Percentiles rank a stretch among this genome's conserved stretches.
phyloP scores from a whole-genome alignment of 53 echinoderm and acorn worm genomes.

The Antedon mediterranea region DNA sequence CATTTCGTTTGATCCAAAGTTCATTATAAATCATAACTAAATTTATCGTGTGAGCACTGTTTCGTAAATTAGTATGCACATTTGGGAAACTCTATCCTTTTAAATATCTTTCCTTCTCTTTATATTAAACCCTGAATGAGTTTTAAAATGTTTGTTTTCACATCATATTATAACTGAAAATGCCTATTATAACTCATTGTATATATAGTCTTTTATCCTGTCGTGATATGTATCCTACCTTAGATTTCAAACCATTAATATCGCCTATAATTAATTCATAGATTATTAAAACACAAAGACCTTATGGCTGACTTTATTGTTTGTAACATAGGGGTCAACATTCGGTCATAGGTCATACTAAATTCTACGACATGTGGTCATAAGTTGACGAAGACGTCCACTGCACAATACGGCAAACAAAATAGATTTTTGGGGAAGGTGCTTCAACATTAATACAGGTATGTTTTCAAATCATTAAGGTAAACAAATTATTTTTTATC shows the following conservation, averaged over 20 bases:
- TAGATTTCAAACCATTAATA: background rate
- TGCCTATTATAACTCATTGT: background rate
- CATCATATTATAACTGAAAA: background rate
- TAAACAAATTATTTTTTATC: no score
- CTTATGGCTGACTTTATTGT: background rate
- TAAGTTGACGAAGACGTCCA: background rate
- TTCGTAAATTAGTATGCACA: background rate
- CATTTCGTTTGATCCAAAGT: background rate
- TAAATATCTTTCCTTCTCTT: background rate
- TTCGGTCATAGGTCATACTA: background rate
- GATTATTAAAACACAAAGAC: background rate
- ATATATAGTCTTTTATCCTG: background rate
- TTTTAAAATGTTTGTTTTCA: background rate
- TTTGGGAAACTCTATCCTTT: background rate
- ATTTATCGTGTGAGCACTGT: background rate
- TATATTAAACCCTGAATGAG: background rate
- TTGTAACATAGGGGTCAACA: background rate
- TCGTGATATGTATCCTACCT: background rate
- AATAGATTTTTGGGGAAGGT: no score
- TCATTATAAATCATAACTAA: background rate
- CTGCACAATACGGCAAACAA: no score
- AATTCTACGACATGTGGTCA: background rate
- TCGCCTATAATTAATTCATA: background rate
- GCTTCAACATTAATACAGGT: no score
- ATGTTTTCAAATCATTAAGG: no score